Conservation (phyloP, 2,888 invertebrate genomes). For the Sarcophaga rosellei region DNA sequence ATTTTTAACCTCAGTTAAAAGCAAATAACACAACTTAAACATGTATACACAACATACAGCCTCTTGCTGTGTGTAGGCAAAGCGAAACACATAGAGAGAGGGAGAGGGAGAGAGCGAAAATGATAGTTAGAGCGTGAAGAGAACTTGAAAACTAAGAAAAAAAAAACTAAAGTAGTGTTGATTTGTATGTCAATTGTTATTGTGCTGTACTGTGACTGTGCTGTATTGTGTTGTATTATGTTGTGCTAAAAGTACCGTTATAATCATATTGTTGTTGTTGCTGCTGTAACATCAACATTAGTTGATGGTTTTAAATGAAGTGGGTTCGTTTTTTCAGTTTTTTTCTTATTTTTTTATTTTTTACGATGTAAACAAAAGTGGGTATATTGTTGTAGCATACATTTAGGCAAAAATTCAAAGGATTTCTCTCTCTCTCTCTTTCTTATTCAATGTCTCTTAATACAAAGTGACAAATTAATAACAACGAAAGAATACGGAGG, state of each 20-base stretch:
- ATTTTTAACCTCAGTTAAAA: slow-evolving; percentile 42
- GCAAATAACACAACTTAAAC: slow-evolving; percentile 5
- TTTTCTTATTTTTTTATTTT: too few relatives aligned
- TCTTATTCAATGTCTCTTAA: too few relatives aligned
- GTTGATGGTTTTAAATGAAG: neutral
- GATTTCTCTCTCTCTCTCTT: too few relatives aligned
- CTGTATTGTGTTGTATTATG: neutral
- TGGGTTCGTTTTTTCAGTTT: neutral
- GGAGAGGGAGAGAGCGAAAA: too few relatives aligned
- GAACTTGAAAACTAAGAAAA: neutral
- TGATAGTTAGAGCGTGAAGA: neutral
- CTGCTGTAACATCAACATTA: neutral
- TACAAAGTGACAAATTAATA: too few relatives aligned
- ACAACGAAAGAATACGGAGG: too few relatives aligned
- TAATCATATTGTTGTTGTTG: neutral
- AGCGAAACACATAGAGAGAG: neutral
- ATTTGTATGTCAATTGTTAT: slow-evolving; percentile 38
- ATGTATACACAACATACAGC: neutral
- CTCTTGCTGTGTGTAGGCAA: too few relatives aligned
- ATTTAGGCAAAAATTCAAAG: too few relatives aligned
- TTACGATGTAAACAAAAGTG: too few relatives aligned
- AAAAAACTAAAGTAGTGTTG: slow-evolving; percentile 43
- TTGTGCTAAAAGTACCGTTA: neutral
- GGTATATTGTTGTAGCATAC: too few relatives aligned
- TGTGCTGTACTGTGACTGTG: neutral